Conservation (phyloP, 2,888 invertebrate species). For the Steinernema hermaphroditum region DNA sequence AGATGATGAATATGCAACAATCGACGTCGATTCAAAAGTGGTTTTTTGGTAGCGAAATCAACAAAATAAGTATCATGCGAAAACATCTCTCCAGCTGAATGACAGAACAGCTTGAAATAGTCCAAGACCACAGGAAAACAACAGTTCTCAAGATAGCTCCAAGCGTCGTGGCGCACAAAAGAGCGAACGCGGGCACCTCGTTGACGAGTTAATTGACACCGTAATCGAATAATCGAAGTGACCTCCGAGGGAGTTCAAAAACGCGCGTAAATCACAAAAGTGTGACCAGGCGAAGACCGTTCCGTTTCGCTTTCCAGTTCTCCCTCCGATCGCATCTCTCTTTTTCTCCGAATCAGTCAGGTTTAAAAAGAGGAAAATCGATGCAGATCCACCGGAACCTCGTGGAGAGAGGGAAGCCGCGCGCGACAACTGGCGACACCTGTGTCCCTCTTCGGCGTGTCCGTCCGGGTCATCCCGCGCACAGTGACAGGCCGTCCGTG, state of each 20-base stretch:
- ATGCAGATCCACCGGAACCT: conserved; percentile 5
- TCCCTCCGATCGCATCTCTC: not conserved
- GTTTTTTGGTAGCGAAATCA: too few relatives aligned
- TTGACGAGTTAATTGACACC: conserved; percentile 5
- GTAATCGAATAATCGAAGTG: conserved; percentile 22
- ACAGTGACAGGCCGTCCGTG: conserved; percentile 1
- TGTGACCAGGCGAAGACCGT: not conserved
- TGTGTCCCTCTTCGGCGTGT: conserved; percentile 4
- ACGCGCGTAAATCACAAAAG: not conserved
- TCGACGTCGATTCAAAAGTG: too few relatives aligned
- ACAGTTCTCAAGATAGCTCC: not conserved
- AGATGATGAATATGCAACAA: too few relatives aligned
- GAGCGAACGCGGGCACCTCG: conserved; percentile 1
- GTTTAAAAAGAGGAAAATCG: not conserved
- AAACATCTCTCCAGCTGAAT: too few relatives aligned
- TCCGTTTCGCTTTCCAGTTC: not conserved
- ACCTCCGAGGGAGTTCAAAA: not conserved
- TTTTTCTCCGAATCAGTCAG: not conserved
- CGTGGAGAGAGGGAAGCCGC: not conserved
- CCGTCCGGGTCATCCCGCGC: conserved; percentile 11
- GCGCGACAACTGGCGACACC: conserved; percentile 26
- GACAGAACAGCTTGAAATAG: too few relatives aligned
- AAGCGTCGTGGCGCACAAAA: not conserved
- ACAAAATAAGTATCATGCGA: too few relatives aligned
- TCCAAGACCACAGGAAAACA: not conserved